phyloP scores from a whole-genome alignment of 2,797 vertebrate species.

The Tenualosa ilisha region DNA sequence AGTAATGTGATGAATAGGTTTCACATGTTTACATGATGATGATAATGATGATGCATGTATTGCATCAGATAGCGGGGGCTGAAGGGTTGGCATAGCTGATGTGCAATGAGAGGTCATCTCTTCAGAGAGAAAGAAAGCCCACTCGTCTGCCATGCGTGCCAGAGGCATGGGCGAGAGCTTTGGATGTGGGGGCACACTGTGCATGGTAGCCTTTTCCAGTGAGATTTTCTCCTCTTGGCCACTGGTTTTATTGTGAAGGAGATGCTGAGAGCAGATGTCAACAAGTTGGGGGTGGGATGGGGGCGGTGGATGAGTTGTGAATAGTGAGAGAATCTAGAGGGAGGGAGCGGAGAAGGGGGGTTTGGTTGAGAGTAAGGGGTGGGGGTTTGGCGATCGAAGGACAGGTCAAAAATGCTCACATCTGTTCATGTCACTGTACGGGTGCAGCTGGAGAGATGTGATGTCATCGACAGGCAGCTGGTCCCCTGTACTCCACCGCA shows the following conservation, averaged over 20 bases:
- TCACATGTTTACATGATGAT: constrained; percentile 31
- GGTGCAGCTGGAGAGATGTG: constrained; percentile 58
- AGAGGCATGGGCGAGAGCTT: neutral
- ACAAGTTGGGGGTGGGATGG: constrained; percentile 45
- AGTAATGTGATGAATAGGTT: constrained; percentile 37
- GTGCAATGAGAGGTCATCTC: neutral
- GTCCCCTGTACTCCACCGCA: constrained; percentile 37
- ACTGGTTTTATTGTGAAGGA: constrained; percentile 46
- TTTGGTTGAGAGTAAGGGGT: neutral
- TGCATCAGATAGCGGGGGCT: neutral
- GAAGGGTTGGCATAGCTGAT: neutral
- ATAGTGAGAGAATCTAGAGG: neutral
- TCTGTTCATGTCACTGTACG: constrained; percentile 57
- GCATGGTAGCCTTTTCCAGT: constrained; percentile 47
- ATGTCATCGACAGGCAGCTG: constrained; percentile 63
- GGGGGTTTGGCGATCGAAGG: neutral
- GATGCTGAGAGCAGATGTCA: constrained; percentile 63
- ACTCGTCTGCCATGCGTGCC: neutral
- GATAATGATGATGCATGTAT: neutral
- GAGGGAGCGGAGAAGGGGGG: neutral
- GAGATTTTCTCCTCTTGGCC: constrained; percentile 40
- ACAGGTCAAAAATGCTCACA: constrained; percentile 52
- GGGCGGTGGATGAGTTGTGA: constrained; percentile 23
- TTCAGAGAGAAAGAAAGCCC: neutral
- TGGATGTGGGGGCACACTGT: constrained; percentile 22